phyloP scores from a whole-genome alignment of 2,888 invertebrate species.

The Caenorhabditis uteleia region DNA sequence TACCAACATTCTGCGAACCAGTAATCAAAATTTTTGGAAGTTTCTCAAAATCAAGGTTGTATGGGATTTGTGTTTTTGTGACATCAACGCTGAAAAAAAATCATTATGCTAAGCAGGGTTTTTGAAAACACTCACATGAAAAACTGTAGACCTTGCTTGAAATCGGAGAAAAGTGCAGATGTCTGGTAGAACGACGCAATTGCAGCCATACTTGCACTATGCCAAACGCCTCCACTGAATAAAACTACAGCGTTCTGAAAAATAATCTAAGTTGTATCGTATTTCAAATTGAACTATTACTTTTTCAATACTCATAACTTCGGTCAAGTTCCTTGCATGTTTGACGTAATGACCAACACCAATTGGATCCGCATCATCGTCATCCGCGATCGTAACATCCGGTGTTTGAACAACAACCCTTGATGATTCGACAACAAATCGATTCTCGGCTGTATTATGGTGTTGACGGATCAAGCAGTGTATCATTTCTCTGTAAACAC shows the following conservation, averaged over 20 bases:
- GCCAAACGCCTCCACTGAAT: slow-evolving; percentile 30
- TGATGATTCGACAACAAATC: slow-evolving; percentile 21
- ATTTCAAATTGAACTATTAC: not conserved
- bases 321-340: slow-evolving; percentile 3
- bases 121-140: slow-evolving; percentile 15
- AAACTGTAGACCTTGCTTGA: slow-evolving; percentile 9
- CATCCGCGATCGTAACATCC: not conserved
- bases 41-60: slow-evolving; percentile 26
- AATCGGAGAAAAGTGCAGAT: slow-evolving; percentile 11
- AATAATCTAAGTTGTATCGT: not conserved
- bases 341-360: slow-evolving; percentile 12
- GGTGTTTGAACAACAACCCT: not conserved
- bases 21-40: slow-evolving; percentile 29
- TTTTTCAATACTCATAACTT: slow-evolving; percentile 8
- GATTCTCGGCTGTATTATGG: slow-evolving; percentile 29
- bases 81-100: slow-evolving; percentile 25
- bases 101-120: not conserved
- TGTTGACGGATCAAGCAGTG: slow-evolving; percentile 31
- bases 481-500: slow-evolving; percentile 15
- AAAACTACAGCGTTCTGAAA: slow-evolving; percentile 27
- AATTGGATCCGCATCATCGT: slow-evolving; percentile 7
- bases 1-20: no score
- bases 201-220: slow-evolving; percentile 17
- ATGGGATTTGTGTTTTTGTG: slow-evolving; percentile 19
- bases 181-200: slow-evolving; percentile 23